A percentile compares a stretch with the other conserved stretches of the same genome.
Evolutionary conservation across 2,113 vertebrate genomes (phyloP).

Genomic region (Oplegnathus fasciatus): DNA sequence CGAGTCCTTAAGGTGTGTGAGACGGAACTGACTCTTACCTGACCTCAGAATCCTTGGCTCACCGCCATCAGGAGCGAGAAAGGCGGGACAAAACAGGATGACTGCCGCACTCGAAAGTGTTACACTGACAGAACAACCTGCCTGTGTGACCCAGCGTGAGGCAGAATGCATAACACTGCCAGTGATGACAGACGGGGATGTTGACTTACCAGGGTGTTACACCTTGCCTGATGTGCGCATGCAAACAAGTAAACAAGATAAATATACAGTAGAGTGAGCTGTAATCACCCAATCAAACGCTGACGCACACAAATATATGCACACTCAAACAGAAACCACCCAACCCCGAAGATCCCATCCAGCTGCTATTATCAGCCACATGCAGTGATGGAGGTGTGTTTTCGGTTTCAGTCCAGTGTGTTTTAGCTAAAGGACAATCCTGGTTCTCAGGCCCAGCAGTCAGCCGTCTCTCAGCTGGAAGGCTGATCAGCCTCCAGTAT

Average conservation of each 20-base stretch:
- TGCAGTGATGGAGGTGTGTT: constrained; percentile 21
- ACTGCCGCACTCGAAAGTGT: background rate
- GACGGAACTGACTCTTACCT: constrained; percentile 50
- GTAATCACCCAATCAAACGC: constrained; percentile 37
- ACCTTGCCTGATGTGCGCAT: constrained; percentile 6
- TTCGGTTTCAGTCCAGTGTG: constrained; percentile 19
- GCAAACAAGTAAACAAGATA: constrained; percentile 44
- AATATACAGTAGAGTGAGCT: constrained; percentile 12
- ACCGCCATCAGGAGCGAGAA: background rate
- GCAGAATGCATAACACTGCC: constrained; percentile 17
- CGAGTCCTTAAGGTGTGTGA: constrained; percentile 27
- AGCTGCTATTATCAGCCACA: constrained; percentile 31
- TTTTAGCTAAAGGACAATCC: constrained; percentile 14
- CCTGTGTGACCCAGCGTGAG: constrained; percentile 30
- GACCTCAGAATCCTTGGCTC: constrained; percentile 34
- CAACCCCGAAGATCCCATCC: constrained; percentile 15
- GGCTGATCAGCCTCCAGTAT: background rate
- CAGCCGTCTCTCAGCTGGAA: constrained; percentile 9
- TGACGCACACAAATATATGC: constrained; percentile 15
- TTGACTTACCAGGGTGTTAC: constrained; percentile 41
- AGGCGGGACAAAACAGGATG: background rate
- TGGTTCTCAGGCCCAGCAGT: constrained; percentile 16
- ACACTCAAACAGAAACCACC: constrained; percentile 22
- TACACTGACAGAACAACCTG: constrained; percentile 38
- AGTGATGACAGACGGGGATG: constrained; percentile 33